Evolutionary conservation across 2,888 invertebrate genomes (phyloP).

Genomic region (Noctua janthina): DNA sequence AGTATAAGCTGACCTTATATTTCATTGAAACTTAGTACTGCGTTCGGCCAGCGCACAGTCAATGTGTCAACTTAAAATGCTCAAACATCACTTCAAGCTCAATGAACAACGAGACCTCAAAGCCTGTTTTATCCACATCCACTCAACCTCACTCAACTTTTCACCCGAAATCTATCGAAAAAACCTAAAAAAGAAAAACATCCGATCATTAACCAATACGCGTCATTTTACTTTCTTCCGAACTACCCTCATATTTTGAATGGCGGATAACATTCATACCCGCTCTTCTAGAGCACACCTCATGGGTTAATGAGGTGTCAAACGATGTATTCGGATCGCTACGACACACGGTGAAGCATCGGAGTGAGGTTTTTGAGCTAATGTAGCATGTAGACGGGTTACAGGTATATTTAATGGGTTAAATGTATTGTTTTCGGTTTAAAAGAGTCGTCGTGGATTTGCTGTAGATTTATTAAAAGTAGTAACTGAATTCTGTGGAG

Average conservation of each 20-base stretch:
- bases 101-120: background rate
- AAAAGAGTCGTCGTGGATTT: background rate
- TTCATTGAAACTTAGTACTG: background rate
- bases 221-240: slow-evolving; percentile 25
- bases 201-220: slow-evolving; percentile 27
- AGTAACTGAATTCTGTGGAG: background rate
- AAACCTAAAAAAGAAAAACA: slow-evolving; percentile 21
- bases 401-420: background rate
- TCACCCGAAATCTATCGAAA: slow-evolving; percentile 31
- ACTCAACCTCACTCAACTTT: background rate
- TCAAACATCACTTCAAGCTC: background rate
- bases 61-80: background rate
- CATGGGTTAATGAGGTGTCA: slow-evolving; percentile 49
- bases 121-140: background rate
- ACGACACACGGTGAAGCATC: slow-evolving; percentile 25
- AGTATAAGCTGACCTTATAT: background rate
- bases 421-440: slow-evolving; percentile 9
- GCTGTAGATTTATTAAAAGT: background rate
- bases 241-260: slow-evolving; percentile 38
- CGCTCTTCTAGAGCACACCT: slow-evolving; percentile 29
- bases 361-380: slow-evolving; percentile 25
- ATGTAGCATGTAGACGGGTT: slow-evolving; percentile 22
- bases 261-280: slow-evolving; percentile 39
- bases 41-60: background rate
- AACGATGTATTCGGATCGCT: slow-evolving; percentile 38